Base-by-base conservation (phyloP, 2,888 invertebrate genomes). In the Drosophila imparisetae region DNA sequence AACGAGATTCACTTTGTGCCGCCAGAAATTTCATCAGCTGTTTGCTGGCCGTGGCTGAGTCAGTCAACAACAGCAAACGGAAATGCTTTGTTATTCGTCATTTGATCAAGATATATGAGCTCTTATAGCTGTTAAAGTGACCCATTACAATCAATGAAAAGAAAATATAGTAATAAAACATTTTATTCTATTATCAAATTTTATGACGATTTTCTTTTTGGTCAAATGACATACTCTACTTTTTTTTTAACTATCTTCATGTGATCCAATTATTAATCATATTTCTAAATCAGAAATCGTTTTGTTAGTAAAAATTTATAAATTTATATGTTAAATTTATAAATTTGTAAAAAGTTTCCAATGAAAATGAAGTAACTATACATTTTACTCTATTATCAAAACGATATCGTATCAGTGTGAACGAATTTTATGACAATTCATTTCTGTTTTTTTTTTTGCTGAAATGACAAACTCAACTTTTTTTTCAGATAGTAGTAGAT, bases 1-100 rank as follows among this genome's bases (percentile, higher is more conserved):
- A 8, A 15, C 24, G n/a, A 48, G 27, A n/a, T 36, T 27, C 27
- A 27, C 24, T n/a, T 84, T 81, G 81, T 81, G 66, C 50, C 27
- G 21, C 10, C 10, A 52, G 52, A 72, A 73, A 75, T 73, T 60
- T 69, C 36, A 60, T 75, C 70, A 72, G 80, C 83, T 83, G 81
- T 38, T 34, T 6, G 34, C 50, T 29, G 55, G 42, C 52, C 61
- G 60, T 50, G 30, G 34, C 60, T 72, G 72, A 72, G 15, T 65
- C 50, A 72, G 38, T 21, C 34, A 6, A 10, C 5, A 29, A 38
- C 21, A 32, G 24, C 8, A 27, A 29, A 30, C 57, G 79, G 79
- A 77, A 66, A 63, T 78, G 62, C 63, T 29, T 52, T 8, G 50
- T 40, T 65, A 40, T 58, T 58, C 53, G 64, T 58, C 15, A 29